Percentiles rank a stretch among this genome's conserved stretches.
Evolutionary conservation across 92 coral and sea anemone species (phyloP).

Genomic region (Meandrina meandrites): DNA sequence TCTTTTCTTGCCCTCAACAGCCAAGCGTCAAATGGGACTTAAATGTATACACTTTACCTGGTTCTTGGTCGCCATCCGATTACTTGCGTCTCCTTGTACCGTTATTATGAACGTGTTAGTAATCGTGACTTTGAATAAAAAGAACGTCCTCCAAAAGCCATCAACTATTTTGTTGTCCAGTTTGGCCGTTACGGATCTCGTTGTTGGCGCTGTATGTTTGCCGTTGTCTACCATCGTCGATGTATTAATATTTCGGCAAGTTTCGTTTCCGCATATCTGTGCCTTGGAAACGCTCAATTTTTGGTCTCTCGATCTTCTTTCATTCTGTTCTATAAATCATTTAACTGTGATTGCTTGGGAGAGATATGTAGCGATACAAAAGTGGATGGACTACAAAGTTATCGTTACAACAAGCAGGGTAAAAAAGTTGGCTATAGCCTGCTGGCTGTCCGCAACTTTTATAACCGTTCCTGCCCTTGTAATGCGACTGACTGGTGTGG

Average conservation of each 20-base stretch:
- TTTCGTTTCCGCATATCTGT: not conserved
- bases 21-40: not conserved
- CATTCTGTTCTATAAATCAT: not conserved
- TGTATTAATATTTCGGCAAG: not conserved
- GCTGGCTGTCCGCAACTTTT: not conserved
- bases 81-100: not conserved
- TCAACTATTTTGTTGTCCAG: not conserved
- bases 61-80: not conserved
- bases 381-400: not conserved
- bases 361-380: too few species aligned
- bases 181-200: too few species aligned
- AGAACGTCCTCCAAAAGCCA: not conserved
- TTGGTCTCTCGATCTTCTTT: too few species aligned
- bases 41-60: not conserved
- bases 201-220: not conserved
- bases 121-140: not conserved
- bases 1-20: not conserved
- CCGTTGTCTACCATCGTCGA: not conserved
- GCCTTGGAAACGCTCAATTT: not conserved
- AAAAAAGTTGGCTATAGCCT: not conserved
- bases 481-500: not conserved
- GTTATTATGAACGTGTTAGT: not conserved
- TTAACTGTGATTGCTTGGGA: constrained; percentile 8
- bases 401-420: not conserved
- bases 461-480: not conserved